A percentile compares a stretch with the other conserved stretches of the same genome.
Evolutionary conservation across 2,888 invertebrate genomes (phyloP).

Genomic region (Tetranychus piercei): DNA sequence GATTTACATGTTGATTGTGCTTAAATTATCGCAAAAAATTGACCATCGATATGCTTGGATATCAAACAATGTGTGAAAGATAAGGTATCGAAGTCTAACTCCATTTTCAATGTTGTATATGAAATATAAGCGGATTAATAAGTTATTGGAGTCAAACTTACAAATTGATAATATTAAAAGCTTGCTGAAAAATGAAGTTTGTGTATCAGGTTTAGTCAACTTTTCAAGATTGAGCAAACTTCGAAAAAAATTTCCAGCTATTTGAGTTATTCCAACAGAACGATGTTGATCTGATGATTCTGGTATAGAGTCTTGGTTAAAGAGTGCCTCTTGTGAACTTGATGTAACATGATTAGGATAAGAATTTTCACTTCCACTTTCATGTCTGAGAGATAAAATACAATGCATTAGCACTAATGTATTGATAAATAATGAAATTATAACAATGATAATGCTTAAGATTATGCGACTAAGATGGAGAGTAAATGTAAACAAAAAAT

Average conservation of each 20-base stretch:
- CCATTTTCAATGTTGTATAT: no score
- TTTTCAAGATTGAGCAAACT: not conserved
- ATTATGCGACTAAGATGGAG: no score
- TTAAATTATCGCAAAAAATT: no score
- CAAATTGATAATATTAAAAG: not conserved
- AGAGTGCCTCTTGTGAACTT: no score
- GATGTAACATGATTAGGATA: not conserved
- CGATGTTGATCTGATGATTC: not conserved
- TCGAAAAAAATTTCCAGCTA: not conserved
- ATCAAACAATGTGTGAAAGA: no score
- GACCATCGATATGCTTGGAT: no score
- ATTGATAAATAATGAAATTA: no score
- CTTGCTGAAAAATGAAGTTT: not conserved
- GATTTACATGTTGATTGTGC: no score
- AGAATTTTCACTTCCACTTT: not conserved
- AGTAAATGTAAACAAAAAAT: no score
- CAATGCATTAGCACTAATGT: not conserved
- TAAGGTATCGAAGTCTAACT: no score
- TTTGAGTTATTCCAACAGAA: not conserved
- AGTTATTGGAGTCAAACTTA: not conserved
- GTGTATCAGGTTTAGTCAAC: not conserved
- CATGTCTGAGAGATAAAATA: not conserved
- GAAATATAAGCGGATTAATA: no score
- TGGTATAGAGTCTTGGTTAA: not conserved
- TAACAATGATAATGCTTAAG: no score